These are phyloP conservation scores for Isotomurus palustris DNA, from an alignment of 2,888 invertebrate species.

Conservation along the genomic window DNA sequence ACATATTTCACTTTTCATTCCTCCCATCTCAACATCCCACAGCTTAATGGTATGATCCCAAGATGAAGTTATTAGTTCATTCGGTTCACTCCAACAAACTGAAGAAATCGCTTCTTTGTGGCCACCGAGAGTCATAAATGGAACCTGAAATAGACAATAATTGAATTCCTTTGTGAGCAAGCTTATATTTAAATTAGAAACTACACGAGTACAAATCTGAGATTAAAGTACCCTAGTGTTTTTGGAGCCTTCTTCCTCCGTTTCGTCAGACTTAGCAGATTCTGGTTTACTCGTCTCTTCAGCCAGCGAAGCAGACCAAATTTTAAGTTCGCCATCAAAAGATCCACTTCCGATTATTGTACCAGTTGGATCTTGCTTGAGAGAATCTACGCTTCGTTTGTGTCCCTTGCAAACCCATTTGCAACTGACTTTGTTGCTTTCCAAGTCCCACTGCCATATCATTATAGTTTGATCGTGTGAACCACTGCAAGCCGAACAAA, in stretches of 20 bases:
- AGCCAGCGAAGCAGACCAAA: constrained; percentile 64
- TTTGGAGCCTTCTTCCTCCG: constrained; percentile 23
- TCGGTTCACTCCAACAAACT: constrained; percentile 74
- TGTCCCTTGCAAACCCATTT: constrained; percentile 82
- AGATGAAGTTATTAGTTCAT: constrained; percentile 76
- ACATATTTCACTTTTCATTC: constrained; percentile 73
- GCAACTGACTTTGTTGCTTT: constrained; percentile 69
- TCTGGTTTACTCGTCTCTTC: constrained; percentile 29
- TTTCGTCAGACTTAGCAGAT: constrained; percentile 44
- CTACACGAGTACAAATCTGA: too few species aligned
- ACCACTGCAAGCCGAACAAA: constrained; percentile 56
- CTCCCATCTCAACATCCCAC: constrained; percentile 87
- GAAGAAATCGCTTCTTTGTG: constrained; percentile 87
- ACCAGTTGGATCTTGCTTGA: constrained; percentile 66
- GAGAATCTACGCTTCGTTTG: constrained; percentile 83
- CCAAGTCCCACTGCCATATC: constrained; percentile 81
- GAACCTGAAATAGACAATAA: constrained; percentile 57
- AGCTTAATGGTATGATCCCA: constrained; percentile 94
- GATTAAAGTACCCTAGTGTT: constrained; percentile 8
- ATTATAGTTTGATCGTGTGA: constrained; percentile 90
- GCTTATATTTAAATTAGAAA: neutral
- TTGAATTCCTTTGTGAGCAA: neutral
- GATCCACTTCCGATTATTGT: constrained; percentile 73
- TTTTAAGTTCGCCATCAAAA: constrained; percentile 86
- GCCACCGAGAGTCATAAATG: constrained; percentile 80